Evolutionary conservation across 2,797 vertebrate species (phyloP).

Genomic region (Halcyon chelicuti): DNA sequence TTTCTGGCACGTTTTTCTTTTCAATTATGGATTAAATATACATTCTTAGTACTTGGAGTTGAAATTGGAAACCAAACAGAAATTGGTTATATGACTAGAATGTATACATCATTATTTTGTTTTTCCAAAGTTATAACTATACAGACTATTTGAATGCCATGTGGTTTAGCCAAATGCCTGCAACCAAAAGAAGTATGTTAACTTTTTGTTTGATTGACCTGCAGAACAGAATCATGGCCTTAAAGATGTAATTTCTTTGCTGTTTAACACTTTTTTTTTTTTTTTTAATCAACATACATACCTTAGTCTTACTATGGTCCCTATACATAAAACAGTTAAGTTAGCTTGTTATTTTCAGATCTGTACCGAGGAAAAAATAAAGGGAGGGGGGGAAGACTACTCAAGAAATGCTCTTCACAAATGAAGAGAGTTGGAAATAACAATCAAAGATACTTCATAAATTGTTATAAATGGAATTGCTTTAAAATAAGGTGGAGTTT

Average conservation of each 20-base stretch:
- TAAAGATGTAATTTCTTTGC: background rate
- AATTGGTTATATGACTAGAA: background rate
- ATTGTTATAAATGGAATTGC: background rate
- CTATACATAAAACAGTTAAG: background rate
- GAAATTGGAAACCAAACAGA: background rate
- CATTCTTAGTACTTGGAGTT: background rate
- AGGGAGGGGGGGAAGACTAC: fast-evolving
- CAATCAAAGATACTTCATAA: background rate
- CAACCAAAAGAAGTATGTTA: background rate
- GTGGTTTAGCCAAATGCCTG: background rate
- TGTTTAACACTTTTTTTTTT: background rate
- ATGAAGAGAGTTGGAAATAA: background rate
- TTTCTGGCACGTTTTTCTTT: background rate
- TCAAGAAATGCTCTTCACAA: slow-evolving; percentile 4
- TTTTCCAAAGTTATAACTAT: background rate
- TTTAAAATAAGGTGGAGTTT: background rate
- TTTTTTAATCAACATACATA: background rate
- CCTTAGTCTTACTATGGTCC: background rate
- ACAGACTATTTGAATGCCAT: background rate
- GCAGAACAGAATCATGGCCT: background rate
- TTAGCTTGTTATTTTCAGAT: slow-evolving; percentile 29
- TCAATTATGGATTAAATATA: background rate
- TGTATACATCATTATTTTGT: background rate
- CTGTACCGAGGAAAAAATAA: background rate
- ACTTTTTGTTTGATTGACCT: background rate